Percentiles rank a stretch among this genome's conserved stretches.
These are phyloP conservation scores for Fratercula arctica DNA, from an alignment of 2,797 vertebrate species.

Conservation along the genomic window DNA sequence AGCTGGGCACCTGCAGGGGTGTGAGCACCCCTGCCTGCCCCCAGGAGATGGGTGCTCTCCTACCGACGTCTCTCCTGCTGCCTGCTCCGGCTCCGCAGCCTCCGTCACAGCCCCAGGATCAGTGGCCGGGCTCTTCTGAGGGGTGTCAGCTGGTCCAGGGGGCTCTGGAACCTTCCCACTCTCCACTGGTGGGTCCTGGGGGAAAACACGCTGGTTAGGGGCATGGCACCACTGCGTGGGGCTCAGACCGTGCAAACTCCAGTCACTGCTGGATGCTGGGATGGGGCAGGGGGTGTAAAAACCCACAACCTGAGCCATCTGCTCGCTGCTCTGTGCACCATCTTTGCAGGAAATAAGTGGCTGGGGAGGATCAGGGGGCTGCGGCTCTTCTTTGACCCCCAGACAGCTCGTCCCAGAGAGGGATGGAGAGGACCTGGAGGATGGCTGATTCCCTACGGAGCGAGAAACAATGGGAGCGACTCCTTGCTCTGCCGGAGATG, in stretches of 20 bases:
- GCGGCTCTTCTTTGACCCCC: rapidly evolving
- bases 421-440: background rate
- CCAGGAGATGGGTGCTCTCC: background rate
- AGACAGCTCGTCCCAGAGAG: rapidly evolving
- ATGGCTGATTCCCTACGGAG: background rate
- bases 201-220: background rate
- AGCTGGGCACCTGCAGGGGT: background rate
- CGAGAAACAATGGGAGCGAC: rapidly evolving
- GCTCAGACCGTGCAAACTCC: rapidly evolving
- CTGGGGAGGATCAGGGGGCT: background rate
- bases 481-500: rapidly evolving
- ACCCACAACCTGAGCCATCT: background rate
- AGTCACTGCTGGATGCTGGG: background rate
- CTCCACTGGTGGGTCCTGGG: rapidly evolving
- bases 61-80: background rate
- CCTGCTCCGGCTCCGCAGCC: background rate
- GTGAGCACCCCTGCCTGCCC: background rate
- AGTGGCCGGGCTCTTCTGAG: rapidly evolving
- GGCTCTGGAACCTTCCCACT: rapidly evolving
- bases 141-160: rapidly evolving
- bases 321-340: background rate
- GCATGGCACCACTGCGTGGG: rapidly evolving
- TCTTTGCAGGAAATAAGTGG: rapidly evolving
- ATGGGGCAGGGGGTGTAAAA: background rate
- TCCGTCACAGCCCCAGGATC: background rate